Evolutionary conservation across 2,888 invertebrate species (phyloP).

Genomic region (Sarcophaga carnaria): DNA sequence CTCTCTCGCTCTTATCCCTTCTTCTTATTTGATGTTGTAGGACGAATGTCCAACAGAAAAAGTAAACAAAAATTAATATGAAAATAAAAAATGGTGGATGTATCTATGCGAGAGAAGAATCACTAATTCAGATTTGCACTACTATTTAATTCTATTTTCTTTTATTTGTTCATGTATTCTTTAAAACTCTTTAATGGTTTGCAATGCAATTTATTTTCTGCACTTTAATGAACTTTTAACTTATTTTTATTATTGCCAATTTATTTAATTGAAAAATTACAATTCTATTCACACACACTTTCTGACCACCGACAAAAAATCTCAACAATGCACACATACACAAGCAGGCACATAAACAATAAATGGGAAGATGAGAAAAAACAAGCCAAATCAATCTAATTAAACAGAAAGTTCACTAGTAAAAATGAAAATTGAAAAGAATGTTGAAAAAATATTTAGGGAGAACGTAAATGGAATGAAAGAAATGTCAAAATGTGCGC

Average conservation of each 20-base stretch:
- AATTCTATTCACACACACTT: constrained; percentile 56
- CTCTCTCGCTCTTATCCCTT: constrained; percentile 12
- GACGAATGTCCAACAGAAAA: constrained; percentile 77
- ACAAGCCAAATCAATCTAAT: constrained; percentile 48
- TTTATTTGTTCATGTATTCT: not conserved
- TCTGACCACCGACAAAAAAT: constrained; percentile 32
- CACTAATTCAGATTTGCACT: constrained; percentile 30
- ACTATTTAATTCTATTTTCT: not conserved
- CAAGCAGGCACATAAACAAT: not conserved
- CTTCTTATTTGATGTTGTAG: constrained; percentile 31
- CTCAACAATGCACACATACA: constrained; percentile 15
- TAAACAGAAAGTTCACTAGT: constrained; percentile 42
- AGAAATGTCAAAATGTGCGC: constrained; percentile 1
- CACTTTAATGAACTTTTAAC: constrained; percentile 59
- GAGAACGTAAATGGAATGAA: constrained; percentile 20
- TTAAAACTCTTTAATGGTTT: not conserved
- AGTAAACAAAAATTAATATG: constrained; percentile 76
- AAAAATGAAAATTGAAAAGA: constrained; percentile 32
- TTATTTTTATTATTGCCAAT: constrained; percentile 61
- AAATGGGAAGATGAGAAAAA: constrained; percentile 33
- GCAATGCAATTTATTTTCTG: constrained; percentile 13
- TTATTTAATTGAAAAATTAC: constrained; percentile 69
- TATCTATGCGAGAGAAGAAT: constrained; percentile 55
- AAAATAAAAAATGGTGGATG: constrained; percentile 78
- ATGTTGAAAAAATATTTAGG: constrained; percentile 11